These are phyloP conservation scores for Strix uralensis DNA, from an alignment of 2,113 vertebrate genomes.

Conservation along the genomic window DNA sequence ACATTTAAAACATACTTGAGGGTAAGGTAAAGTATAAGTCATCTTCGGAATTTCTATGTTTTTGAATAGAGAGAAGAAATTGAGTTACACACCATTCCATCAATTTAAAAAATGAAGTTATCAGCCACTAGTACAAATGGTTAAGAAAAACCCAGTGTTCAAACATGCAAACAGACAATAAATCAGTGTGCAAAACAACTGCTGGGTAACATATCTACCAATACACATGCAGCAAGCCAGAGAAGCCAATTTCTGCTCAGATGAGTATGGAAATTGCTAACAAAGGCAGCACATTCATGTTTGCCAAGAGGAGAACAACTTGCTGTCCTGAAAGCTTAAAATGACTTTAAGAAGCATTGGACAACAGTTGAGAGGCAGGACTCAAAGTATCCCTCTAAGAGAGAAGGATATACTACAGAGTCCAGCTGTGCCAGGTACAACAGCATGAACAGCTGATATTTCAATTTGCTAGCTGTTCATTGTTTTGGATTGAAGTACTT, in stretches of 20 bases:
- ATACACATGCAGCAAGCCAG: background rate
- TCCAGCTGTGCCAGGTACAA: conserved; percentile 26
- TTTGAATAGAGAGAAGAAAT: background rate
- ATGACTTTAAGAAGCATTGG: background rate
- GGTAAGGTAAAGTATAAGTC: background rate
- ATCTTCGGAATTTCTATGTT: background rate
- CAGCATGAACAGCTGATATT: background rate
- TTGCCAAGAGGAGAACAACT: conserved; percentile 3
- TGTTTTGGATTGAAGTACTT: background rate
- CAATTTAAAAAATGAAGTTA: background rate
- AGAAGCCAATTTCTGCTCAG: conserved; percentile 7
- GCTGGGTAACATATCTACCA: background rate
- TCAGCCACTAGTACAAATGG: background rate
- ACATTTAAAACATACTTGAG: background rate
- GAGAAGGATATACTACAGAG: background rate
- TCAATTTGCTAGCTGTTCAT: background rate
- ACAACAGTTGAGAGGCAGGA: background rate
- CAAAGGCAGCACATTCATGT: background rate
- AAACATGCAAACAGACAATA: background rate
- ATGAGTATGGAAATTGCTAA: background rate
- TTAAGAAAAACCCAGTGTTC: background rate
- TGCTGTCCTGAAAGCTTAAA: background rate
- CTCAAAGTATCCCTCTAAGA: background rate
- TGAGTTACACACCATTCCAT: background rate
- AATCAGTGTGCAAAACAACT: background rate